Conservation (phyloP, 2,888 invertebrate genomes). For the Rhamphomyia laevipes region DNA sequence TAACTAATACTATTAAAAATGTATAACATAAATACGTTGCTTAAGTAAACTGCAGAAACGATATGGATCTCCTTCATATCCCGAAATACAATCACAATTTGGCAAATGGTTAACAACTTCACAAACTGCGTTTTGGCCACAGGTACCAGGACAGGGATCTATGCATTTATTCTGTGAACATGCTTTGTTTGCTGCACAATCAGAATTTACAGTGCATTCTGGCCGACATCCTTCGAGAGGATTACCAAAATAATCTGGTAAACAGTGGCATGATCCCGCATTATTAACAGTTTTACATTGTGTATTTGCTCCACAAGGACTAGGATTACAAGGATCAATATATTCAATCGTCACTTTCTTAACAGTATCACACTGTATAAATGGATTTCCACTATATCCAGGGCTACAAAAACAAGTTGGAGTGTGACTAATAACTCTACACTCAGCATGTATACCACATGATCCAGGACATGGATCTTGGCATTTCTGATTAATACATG, state of each 20-base stretch:
- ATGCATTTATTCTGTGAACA: conserved; percentile 62
- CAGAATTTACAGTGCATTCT: conserved; percentile 60
- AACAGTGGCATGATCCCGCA: conserved; percentile 57
- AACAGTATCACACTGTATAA: conserved; percentile 46
- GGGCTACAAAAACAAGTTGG: conserved; percentile 55
- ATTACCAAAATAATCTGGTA: conserved; percentile 61
- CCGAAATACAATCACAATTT: conserved; percentile 54
- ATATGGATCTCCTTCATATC: conserved; percentile 66
- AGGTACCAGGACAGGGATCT: conserved; percentile 69
- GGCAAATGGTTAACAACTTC: conserved; percentile 63
- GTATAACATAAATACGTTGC: conserved; percentile 44
- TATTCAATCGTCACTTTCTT: conserved; percentile 31
- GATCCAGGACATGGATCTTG: conserved; percentile 58
- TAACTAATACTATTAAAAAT: too few species aligned
- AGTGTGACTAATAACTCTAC: conserved; percentile 63
- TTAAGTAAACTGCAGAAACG: conserved; percentile 42
- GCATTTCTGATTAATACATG: conserved; percentile 68
- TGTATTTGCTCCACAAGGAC: conserved; percentile 59
- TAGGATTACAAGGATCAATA: conserved; percentile 48
- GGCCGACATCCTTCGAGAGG: conserved; percentile 66
- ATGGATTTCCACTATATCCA: conserved; percentile 66
- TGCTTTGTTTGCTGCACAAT: conserved; percentile 60
- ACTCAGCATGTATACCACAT: conserved; percentile 62
- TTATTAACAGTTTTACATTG: conserved; percentile 53
- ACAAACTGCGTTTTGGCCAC: conserved; percentile 61